Evolutionary conservation across 2,797 vertebrate species (phyloP).

Genomic region (Peromyscus eremicus): DNA sequence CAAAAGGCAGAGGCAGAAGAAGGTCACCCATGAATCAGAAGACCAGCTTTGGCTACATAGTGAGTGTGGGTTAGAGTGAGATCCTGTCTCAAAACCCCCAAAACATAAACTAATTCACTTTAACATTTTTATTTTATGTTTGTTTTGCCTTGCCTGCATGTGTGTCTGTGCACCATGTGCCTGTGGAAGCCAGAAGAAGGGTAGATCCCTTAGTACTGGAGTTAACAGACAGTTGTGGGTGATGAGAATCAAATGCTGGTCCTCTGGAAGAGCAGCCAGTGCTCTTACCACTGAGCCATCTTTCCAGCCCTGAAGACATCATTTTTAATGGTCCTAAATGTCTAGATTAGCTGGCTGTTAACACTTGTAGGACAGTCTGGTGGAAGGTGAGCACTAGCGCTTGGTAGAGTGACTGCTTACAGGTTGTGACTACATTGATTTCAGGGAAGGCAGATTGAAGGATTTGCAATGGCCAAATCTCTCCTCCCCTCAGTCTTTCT

Average conservation of each 20-base stretch:
- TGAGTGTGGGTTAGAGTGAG: neutral
- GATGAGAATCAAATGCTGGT: neutral
- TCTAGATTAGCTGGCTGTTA: slow-evolving; percentile 16
- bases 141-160: neutral
- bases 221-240: neutral
- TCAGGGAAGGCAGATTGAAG: neutral
- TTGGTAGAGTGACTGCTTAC: neutral
- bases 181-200: neutral
- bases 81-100: neutral
- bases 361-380: neutral
- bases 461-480: slow-evolving; percentile 23
- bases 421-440: neutral
- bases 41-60: neutral
- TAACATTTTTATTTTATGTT: neutral
- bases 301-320: slow-evolving; percentile 30
- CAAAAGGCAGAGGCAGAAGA: neutral
- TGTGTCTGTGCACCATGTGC: neutral
- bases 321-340: slow-evolving; percentile 4
- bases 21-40: neutral
- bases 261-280: neutral
- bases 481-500: neutral
- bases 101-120: neutral
- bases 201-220: neutral
- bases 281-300: neutral
- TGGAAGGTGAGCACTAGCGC: neutral